Conservation (phyloP, 2,113 vertebrate species). For the Forbesichthys papilliferus region DNA sequence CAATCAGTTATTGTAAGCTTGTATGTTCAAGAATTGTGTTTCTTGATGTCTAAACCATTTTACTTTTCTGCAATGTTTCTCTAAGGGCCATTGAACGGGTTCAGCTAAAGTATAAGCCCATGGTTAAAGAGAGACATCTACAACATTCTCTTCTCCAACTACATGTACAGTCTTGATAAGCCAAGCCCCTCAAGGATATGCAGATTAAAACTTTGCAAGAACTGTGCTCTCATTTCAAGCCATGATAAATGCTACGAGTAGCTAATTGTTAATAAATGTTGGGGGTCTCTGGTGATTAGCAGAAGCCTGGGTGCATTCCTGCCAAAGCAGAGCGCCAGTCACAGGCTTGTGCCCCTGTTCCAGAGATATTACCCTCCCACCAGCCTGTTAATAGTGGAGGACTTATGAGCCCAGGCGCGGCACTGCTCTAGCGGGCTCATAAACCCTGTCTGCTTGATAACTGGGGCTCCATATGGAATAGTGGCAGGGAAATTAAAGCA, state of each 20-base stretch:
- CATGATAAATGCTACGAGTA: constrained; percentile 35
- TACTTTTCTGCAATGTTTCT: no score
- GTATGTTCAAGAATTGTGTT: no score
- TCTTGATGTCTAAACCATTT: no score
- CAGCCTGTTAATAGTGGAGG: constrained; percentile 41
- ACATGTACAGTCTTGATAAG: background rate
- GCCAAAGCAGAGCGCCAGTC: constrained; percentile 32
- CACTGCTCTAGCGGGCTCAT: constrained; percentile 44
- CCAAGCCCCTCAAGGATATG: constrained; percentile 19
- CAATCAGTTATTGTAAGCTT: no score
- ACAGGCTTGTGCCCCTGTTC: constrained; percentile 26
- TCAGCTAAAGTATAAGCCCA: no score
- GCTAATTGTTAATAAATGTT: constrained; percentile 43
- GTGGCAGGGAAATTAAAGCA: constrained; percentile 61
- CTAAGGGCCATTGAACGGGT: no score
- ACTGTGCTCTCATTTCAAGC: background rate
- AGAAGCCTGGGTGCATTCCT: constrained; percentile 25
- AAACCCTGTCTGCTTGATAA: constrained; percentile 62
- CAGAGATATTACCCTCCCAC: constrained; percentile 30
- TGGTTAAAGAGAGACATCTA: no score
- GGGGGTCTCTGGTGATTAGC: constrained; percentile 24
- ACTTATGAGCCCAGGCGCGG: constrained; percentile 47
- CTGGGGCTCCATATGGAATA: constrained; percentile 60
- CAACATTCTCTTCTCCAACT: no score
- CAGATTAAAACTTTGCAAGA: constrained; percentile 24